These are phyloP conservation scores for Rhodinocichla rosea DNA, from an alignment of 2,113 vertebrate genomes.

Conservation along the genomic window DNA sequence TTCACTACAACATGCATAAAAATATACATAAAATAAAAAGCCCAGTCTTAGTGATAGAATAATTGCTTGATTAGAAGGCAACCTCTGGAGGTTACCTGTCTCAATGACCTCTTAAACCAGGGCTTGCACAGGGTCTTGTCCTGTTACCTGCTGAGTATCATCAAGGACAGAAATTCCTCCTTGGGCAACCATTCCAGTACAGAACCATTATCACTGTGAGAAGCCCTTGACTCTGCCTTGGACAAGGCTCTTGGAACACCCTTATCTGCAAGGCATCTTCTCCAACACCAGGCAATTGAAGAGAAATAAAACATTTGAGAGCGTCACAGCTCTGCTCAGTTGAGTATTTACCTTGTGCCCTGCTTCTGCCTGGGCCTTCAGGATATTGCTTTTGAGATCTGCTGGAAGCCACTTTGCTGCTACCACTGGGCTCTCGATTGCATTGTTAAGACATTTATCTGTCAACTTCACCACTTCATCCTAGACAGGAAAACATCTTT, in stretches of 20 bases:
- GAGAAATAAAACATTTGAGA: background rate
- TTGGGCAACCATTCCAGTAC: rapidly evolving
- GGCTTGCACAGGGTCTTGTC: background rate
- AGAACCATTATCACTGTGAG: background rate
- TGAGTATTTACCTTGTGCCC: slow-evolving; percentile 77
- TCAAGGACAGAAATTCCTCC: background rate
- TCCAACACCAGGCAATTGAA: background rate
- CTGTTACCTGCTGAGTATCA: background rate
- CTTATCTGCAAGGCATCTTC: background rate
- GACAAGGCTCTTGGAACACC: background rate
- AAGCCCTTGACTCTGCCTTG: background rate
- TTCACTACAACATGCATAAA: background rate
- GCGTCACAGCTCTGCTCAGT: background rate
- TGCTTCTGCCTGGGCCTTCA: slow-evolving; percentile 89
- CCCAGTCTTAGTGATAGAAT: background rate
- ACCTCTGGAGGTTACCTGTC: background rate
- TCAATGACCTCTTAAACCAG: background rate
- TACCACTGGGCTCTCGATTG: slow-evolving; percentile 73
- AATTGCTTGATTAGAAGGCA: background rate
- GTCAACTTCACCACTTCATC: slow-evolving; percentile 87
- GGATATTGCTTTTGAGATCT: slow-evolving; percentile 93
- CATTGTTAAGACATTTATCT: slow-evolving; percentile 88
- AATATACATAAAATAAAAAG: too few species aligned
- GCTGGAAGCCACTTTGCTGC: slow-evolving; percentile 72
- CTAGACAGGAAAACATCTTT: slow-evolving; percentile 63